These are phyloP conservation scores for Megatriorchis doriae DNA, from an alignment of 2,113 vertebrate species.

Conservation along the genomic window DNA sequence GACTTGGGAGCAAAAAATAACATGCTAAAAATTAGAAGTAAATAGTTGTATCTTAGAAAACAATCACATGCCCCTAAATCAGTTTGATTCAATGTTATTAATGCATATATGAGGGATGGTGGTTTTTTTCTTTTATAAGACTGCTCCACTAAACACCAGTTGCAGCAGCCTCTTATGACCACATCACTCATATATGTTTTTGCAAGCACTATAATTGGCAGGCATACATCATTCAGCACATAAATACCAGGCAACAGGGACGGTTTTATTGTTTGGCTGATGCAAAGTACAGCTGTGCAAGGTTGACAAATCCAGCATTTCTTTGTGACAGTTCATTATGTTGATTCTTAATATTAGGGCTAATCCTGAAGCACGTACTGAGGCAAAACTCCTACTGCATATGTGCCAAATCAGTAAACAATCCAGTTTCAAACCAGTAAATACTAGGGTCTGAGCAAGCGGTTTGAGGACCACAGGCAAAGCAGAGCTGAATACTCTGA, in stretches of 20 bases:
- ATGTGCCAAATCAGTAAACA: background rate
- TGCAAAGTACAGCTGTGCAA: constrained; percentile 11
- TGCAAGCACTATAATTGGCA: background rate
- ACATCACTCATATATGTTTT: background rate
- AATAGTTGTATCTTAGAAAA: too few relatives aligned
- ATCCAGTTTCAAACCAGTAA: background rate
- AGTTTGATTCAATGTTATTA: background rate
- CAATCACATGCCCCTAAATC: background rate
- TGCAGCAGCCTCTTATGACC: background rate
- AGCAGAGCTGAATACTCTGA: background rate
- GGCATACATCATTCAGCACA: background rate
- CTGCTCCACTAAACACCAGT: background rate
- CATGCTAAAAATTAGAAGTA: too few relatives aligned
- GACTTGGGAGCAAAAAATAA: too few relatives aligned
- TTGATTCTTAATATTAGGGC: background rate
- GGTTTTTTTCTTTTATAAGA: background rate
- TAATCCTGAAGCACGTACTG: background rate
- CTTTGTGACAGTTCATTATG: constrained; percentile 17
- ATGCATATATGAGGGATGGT: background rate
- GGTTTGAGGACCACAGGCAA: background rate
- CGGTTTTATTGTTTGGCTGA: background rate
- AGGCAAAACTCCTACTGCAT: background rate
- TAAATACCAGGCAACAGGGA: background rate
- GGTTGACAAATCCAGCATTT: background rate
- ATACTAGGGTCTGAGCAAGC: background rate